phyloP scores from a whole-genome alignment of 2,888 invertebrate species.

The Muscina levida region DNA sequence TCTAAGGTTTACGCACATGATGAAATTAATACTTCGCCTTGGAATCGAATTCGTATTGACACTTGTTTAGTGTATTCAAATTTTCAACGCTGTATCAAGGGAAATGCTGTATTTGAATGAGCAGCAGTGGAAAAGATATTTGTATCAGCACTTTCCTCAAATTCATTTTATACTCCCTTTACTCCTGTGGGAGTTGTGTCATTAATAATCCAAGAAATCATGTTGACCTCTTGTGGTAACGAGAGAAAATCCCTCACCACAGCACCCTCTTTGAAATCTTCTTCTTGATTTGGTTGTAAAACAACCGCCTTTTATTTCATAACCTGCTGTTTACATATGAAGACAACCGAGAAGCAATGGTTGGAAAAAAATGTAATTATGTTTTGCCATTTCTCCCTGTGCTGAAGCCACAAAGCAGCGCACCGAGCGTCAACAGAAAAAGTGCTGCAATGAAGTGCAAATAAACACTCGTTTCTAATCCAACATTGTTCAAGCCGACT shows the following conservation, averaged over 20 bases:
- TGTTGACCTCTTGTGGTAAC: conserved; percentile 3
- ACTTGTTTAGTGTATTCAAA: conserved; percentile 30
- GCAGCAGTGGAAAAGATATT: background rate
- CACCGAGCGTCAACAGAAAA: conserved; percentile 7
- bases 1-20: conserved; percentile 39
- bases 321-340: conserved; percentile 59
- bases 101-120: background rate
- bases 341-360: conserved; percentile 15
- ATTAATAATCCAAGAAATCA: conserved; percentile 29
- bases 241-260: conserved; percentile 17
- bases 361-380: conserved; percentile 58
- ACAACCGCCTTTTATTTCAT: conserved; percentile 50
- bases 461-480: conserved; percentile 64
- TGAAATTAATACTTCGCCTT: conserved; percentile 35
- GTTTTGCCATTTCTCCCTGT: conserved; percentile 50
- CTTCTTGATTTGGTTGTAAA: conserved; percentile 34
- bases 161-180: background rate
- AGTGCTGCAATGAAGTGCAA: conserved; percentile 57
- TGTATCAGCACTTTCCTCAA: conserved; percentile 13
- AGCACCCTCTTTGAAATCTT: conserved; percentile 45
- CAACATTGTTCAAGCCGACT: conserved; percentile 56
- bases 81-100: background rate
- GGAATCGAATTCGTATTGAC: conserved; percentile 32
- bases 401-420: background rate
- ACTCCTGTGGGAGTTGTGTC: background rate